Evolutionary conservation across 2,113 vertebrate genomes (phyloP).

Genomic region (Buteo buteo): DNA sequence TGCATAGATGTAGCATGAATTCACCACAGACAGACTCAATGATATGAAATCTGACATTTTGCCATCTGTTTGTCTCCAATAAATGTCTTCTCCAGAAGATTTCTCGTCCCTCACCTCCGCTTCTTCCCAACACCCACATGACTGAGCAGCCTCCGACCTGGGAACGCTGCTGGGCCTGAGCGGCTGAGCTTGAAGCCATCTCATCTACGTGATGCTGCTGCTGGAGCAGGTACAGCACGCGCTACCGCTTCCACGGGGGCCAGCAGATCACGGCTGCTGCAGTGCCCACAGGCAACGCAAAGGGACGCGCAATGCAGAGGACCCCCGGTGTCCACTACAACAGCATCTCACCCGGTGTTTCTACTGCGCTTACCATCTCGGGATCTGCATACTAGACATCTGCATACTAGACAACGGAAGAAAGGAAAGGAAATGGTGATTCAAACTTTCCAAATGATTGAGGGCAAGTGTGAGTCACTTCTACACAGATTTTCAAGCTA

Average conservation of each 20-base stretch:
- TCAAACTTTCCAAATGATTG: background rate
- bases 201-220: background rate
- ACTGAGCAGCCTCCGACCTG: background rate
- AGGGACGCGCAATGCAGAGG: rapidly evolving
- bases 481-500: background rate
- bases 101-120: background rate
- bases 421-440: background rate
- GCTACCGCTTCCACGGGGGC: rapidly evolving
- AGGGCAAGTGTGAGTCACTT: background rate
- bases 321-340: background rate
- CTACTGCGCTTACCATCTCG: background rate
- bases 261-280: background rate
- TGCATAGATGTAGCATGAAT: background rate
- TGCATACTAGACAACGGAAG: rapidly evolving
- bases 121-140: background rate
- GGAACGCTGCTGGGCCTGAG: background rate
- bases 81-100: background rate
- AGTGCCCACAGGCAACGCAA: background rate
- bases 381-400: background rate
- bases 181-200: background rate
- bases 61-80: background rate
- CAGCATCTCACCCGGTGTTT: background rate
- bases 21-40: background rate
- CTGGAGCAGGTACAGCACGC: background rate
- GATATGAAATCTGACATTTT: background rate